Base-by-base conservation (phyloP, 2,113 vertebrate genomes). In the Cochlearius cochlearius region DNA sequence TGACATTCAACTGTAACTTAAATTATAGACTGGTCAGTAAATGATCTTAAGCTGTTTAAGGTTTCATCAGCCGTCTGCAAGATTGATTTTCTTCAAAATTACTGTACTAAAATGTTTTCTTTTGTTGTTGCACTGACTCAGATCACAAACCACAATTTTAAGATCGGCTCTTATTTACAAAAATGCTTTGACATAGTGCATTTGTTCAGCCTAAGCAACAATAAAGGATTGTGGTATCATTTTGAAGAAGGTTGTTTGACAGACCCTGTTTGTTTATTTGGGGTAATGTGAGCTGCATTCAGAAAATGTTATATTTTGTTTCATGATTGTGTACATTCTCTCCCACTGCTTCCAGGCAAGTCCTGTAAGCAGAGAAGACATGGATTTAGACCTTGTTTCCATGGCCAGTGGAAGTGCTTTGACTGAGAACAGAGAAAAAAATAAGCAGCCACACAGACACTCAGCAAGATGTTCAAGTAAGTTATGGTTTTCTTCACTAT, bases 221-320 rank as follows among this genome's bases (percentile, higher is more conserved):
- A 95, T 98, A 98, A 98, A 98, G 98, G 98, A 97, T 96, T 98
- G 98, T 98, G 98, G 98, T 97, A 98, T 98, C 98, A 98, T 98
- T 98, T 97, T 98, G 98, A 98, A 98, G 97, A 98, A 96, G 98
- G 97, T 98, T 98, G 98, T 98, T 98, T 98, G 98, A 98, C 98
- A 98, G 97, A 97, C 97, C 74, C 95, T 98, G 98, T 98, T 98
- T 98, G 96, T 98, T 98, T 98, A 98, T 97, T 98, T 98, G 97
- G 96, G 90, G 98, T 98, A 98, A 98, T 97, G 96, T 98, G 98
- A 98, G 96, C 98, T 97, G 96, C 96, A 95, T 98, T 97, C 97
- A 98, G 98, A 98, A 98, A 98, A 98, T 98, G 98, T 98, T 97
- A 98, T 98, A 98, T 98, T 98, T 98, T 98, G 98, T 98, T 98